Conservation (phyloP, 2,113 vertebrate species). For the Prionailurus bengalensis region DNA sequence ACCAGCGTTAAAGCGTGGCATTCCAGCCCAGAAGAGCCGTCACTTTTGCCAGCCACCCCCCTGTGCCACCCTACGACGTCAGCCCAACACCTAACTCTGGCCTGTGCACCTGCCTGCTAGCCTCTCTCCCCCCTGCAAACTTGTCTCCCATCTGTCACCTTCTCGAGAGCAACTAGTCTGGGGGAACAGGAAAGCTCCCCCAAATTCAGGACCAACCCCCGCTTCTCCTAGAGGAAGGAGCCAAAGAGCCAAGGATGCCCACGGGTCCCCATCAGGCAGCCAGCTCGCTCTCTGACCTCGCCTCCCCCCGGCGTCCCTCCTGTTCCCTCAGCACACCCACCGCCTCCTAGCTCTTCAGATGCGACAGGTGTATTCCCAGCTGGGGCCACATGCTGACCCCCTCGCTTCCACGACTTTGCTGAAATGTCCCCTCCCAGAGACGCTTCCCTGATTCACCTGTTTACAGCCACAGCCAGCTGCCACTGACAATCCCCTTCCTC, state of each 20-base stretch:
- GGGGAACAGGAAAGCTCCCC: background rate
- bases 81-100: background rate
- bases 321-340: fast-evolving
- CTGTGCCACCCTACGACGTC: background rate
- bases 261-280: too few relatives aligned
- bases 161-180: background rate
- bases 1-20: fast-evolving
- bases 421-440: background rate
- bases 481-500: background rate
- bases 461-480: background rate
- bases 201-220: background rate
- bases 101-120: fast-evolving
- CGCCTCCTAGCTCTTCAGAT: background rate
- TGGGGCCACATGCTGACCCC: background rate
- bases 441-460: background rate
- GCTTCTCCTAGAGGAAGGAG: background rate
- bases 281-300: background rate
- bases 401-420: background rate
- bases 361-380: background rate
- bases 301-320: background rate
- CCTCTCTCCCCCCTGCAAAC: background rate
- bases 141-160: background rate
- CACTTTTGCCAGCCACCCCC: too few relatives aligned
- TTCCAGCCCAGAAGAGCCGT: background rate
- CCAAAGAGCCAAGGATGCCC: background rate